Evolutionary conservation across 1,140 invertebrate genomes (phyloP).

Genomic region (Eubasilissa regina): DNA sequence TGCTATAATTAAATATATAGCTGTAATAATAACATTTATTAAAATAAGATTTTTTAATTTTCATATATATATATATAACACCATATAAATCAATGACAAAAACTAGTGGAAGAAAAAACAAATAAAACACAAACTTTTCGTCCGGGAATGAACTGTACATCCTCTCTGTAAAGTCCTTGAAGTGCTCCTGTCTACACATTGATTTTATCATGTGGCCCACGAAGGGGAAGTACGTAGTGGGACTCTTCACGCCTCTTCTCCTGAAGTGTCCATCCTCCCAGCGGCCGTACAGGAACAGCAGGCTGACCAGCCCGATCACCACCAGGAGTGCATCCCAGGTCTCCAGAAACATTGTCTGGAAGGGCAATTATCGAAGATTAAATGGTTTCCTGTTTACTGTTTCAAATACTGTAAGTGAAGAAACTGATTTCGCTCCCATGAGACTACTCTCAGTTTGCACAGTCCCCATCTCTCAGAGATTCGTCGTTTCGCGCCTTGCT

Average conservation of each 20-base stretch:
- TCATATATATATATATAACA: not conserved
- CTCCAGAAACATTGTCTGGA: not conserved
- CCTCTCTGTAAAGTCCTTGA: constrained; percentile 16
- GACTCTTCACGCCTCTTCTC: constrained; percentile 37
- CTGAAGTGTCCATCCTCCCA: constrained; percentile 42
- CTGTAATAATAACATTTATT: not conserved
- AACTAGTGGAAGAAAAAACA: not conserved
- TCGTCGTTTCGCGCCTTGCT: no score
- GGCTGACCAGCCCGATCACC: no score
- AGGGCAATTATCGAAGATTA: not conserved
- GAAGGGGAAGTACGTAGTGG: constrained; percentile 22
- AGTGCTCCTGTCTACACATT: constrained; percentile 44
- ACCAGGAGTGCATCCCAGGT: not conserved
- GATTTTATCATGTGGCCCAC: constrained; percentile 48
- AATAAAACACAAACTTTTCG: constrained; percentile 25
- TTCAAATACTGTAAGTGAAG: not conserved
- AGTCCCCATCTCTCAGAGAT: not conserved
- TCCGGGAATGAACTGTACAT: constrained; percentile 31
- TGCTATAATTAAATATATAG: not conserved
- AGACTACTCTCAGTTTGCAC: not conserved
- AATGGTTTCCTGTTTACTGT: no score
- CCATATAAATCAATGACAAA: not conserved
- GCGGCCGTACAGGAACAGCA: constrained; percentile 31
- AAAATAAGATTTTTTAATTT: not conserved
- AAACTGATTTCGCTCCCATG: no score